Base-by-base conservation (phyloP, 2,888 invertebrate genomes). In the Uloborus plumipes region DNA sequence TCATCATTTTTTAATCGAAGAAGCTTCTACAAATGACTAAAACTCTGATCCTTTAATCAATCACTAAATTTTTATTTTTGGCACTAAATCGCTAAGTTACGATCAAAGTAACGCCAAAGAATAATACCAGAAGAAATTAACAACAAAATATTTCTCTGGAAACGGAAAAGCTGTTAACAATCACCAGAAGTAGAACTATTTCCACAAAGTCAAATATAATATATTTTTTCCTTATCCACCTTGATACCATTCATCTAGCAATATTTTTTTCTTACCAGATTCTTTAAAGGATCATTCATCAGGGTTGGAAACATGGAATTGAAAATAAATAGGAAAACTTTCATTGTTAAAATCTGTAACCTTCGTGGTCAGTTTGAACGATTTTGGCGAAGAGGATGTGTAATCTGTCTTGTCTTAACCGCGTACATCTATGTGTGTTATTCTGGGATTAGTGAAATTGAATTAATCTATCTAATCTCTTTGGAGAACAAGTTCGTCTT, bases 161-260 rank as follows among this genome's bases (percentile, higher is more conserved):
- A 55, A 55, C 18, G 55, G 55, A 55, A 55, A 55, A 55, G 55
- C 55, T 55, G 16, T 55, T 55, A 55, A 55, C 55, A 20, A n/a
- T 55, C 20, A 6, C 20, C 55, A 55, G 11, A 1, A 20, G 18
- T 39, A n/a, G 18, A 18, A 20, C n/a, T 53, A 16, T 55, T 16
- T 55, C n/a, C n/a, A 20, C 20, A 55, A 55, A 55, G 11, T 55
- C 55, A 55, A 55, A 55, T 18, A 53, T 14, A 55, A 20, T 11
- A 55, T 55, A 55, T 55, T 55, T 55, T 55, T 55, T 55, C 1
- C 20, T 55, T 13, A 1, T 16, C 9, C 20, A 18, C 20, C 16
- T 16, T 39, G 9, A 39, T 39, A 39, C 9, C 9, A 39, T 39
- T 39, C 11, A 39, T 39, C 39, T 39, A 20, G 11, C 9, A 55